phyloP scores from a whole-genome alignment of 1,140 invertebrate genomes.

The Cherax destructor region DNA sequence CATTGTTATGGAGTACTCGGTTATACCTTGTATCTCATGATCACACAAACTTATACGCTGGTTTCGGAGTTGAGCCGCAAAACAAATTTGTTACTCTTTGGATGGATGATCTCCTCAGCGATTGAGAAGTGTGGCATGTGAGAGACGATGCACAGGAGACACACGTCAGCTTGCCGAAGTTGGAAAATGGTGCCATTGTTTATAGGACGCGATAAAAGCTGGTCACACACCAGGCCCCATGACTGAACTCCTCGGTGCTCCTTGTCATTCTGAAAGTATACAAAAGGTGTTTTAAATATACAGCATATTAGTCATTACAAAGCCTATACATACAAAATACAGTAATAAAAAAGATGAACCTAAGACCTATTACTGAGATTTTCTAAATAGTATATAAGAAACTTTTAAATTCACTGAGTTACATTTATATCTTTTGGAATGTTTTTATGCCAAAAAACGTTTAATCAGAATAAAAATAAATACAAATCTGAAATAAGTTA shows the following conservation, averaged over 20 bases:
- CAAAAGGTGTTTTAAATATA: no score
- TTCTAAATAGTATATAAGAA: no score
- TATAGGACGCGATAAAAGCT: conserved; percentile 87
- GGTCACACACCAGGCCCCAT: conserved; percentile 95
- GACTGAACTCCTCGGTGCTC: conserved; percentile 86
- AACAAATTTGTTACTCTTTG: conserved; percentile 96
- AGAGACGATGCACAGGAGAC: conserved; percentile 89
- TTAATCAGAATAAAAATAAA: no score
- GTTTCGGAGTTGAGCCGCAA: conserved; percentile 96
- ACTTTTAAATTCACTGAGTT: no score
- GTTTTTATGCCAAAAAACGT: no score
- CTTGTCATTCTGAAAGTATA: conserved; percentile 74
- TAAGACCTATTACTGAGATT: no score
- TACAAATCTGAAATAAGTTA: no score
- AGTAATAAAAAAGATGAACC: no score
- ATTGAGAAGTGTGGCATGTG: conserved; percentile 94
- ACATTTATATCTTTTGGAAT: no score
- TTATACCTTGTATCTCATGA: not conserved
- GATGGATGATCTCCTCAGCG: conserved; percentile 95
- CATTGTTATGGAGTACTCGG: not conserved
- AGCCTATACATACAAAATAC: no score
- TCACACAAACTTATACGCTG: conserved; percentile 83
- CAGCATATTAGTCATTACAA: no score
- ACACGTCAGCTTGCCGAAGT: conserved; percentile 94
- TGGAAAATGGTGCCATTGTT: conserved; percentile 89